These are phyloP conservation scores for Silurus meridionalis DNA, from an alignment of 2,113 vertebrate species.

Conservation along the genomic window DNA sequence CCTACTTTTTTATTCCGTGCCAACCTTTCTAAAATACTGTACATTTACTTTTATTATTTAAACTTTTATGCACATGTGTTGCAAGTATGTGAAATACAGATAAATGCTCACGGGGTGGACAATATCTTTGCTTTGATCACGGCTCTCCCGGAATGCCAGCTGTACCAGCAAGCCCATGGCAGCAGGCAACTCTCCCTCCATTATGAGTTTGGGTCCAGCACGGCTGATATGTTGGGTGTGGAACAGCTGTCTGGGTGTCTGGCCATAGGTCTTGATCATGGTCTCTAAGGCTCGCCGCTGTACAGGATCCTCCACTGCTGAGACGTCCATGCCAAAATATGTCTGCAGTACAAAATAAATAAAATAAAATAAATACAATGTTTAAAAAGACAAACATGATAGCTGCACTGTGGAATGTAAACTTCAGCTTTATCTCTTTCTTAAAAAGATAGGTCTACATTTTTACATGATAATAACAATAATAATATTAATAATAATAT, in stretches of 20 bases:
- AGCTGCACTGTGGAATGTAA: background rate
- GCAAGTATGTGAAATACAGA: background rate
- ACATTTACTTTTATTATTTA: background rate
- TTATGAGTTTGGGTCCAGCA: slow-evolving; percentile 79
- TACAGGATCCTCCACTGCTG: slow-evolving; percentile 95
- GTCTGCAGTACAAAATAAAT: slow-evolving; percentile 72
- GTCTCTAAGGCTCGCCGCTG: slow-evolving; percentile 95
- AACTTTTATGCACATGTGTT: background rate
- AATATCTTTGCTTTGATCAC: slow-evolving; percentile 85
- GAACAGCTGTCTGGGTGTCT: slow-evolving; percentile 94
- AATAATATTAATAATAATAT: background rate
- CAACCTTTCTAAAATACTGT: background rate
- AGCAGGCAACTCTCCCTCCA: slow-evolving; percentile 93
- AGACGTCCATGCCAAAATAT: slow-evolving; percentile 98
- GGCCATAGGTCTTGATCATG: slow-evolving; percentile 98
- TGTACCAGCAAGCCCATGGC: slow-evolving; percentile 95
- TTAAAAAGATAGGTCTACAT: background rate
- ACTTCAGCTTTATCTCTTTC: background rate
- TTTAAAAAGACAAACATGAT: background rate
- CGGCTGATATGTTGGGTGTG: slow-evolving; percentile 81
- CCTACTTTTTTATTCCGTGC: background rate
- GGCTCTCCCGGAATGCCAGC: slow-evolving; percentile 91
- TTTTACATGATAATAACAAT: background rate
- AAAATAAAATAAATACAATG: background rate
- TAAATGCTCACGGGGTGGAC: slow-evolving; percentile 78